These are phyloP conservation scores for Argynnis bischoffii DNA, from an alignment of 2,888 invertebrate species.

Conservation along the genomic window DNA sequence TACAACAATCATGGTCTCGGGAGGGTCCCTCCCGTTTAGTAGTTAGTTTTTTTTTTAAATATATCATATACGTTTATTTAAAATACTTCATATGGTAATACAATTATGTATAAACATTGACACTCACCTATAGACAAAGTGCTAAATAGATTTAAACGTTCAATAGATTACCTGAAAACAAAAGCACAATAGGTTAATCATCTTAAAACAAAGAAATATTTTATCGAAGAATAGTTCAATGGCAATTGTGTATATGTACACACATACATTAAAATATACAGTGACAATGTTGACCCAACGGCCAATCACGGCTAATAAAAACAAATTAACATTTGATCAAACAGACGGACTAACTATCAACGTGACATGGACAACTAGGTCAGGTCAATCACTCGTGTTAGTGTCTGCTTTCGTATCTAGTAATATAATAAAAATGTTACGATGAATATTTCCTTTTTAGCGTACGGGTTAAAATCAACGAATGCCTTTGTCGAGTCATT, in stretches of 20 bases:
- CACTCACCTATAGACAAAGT: background rate
- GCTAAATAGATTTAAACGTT: background rate
- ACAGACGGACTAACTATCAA: slow-evolving; percentile 51
- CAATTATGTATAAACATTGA: background rate
- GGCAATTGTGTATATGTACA: slow-evolving; percentile 47
- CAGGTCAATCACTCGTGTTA: slow-evolving; percentile 40
- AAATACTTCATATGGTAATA: too few species aligned
- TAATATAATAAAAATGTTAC: slow-evolving; percentile 19
- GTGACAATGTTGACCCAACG: slow-evolving; percentile 61
- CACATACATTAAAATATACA: slow-evolving; percentile 3
- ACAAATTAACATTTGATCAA: slow-evolving; percentile 69
- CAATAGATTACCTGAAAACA: slow-evolving; percentile 13
- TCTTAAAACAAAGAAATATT: slow-evolving; percentile 10
- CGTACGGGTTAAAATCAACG: slow-evolving; percentile 1
- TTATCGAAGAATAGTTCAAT: slow-evolving; percentile 51
- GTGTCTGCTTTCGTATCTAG: slow-evolving; percentile 20
- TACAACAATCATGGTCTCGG: too few species aligned
- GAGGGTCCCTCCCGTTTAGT: too few species aligned
- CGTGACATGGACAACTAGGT: slow-evolving; percentile 41
- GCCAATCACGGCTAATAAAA: slow-evolving; percentile 76
- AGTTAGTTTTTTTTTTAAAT: too few species aligned
- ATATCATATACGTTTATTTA: too few species aligned
- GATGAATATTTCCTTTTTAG: background rate
- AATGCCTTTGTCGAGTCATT: slow-evolving; percentile 7
- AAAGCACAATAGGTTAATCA: slow-evolving; percentile 12